Evolutionary conservation across 2,113 vertebrate species (phyloP), one percentile per base, ranked within the genome.

Genomic region (Myotis lucifugus): DNA sequence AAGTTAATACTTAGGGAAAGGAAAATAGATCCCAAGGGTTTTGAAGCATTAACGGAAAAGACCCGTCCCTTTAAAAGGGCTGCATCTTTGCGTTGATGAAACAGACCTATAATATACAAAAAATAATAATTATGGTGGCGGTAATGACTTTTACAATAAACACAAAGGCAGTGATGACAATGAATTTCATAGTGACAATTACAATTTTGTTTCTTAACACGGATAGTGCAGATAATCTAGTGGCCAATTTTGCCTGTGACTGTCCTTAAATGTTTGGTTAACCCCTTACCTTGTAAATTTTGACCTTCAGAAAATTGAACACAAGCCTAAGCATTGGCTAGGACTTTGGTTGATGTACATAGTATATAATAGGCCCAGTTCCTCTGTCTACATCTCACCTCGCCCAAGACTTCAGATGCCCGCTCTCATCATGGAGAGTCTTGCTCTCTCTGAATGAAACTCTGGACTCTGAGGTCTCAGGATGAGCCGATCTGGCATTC

Each of bases 21-120:
- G 83, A 77, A 97, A 97, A 96, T 91, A 91, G 93, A 96, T 95
- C 96, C 96, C 96, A 82, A 94, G 94, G 95, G 81, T 91, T 95
- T 64, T 94, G 74, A 94, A 90, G 40, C 88, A 96, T 77, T 94
- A 73, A 67, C 87, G 83, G 85, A 94, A 96, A 97, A 97, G 92
- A 67, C 69, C 32, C 84, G 34, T 84, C 84, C 79, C 85, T 96
- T 88, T 85, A 85, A 88, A 90, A 91, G 85, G 92, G 73, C 85
- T 85, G 23, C 4, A 48, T 95, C 37, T 85, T 86, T 88, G 90
- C 76, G 84, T 90, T 94, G 91, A 5, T 85, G 59, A 90, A 40
- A 95, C 66, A 95, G 66, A 81, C 5, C n/a, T 88, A 15, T 74
- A 79, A 88, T 90, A 59, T 15, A 66, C 70, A 78, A 82, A 61